These are phyloP conservation scores for Petrocephalus sullivani DNA, from an alignment of 2,797 vertebrate species.

Conservation along the genomic window DNA sequence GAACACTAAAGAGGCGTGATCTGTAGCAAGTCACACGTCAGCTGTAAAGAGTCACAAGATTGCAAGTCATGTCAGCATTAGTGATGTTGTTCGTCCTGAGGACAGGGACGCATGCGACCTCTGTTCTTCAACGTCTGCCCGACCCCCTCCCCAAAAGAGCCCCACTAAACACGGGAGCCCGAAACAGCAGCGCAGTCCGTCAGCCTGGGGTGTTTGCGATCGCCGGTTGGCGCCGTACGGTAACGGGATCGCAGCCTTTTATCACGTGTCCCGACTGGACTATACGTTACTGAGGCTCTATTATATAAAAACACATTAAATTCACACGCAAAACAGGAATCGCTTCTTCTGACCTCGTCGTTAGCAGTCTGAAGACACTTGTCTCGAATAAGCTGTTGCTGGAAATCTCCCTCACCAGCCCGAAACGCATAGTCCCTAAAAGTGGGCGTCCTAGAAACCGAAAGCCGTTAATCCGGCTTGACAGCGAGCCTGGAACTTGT, in stretches of 20 bases:
- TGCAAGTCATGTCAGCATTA: background rate
- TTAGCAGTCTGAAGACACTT: background rate
- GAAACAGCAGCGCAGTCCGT: background rate
- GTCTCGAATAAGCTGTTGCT: background rate
- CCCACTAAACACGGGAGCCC: background rate
- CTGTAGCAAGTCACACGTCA: background rate
- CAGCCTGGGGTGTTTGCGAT: background rate
- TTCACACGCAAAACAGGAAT: background rate
- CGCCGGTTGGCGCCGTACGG: background rate
- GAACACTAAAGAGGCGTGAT: background rate
- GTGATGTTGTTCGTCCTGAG: background rate
- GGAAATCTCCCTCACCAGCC: background rate
- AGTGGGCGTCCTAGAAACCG: background rate
- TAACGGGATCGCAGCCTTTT: background rate
- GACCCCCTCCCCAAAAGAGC: background rate
- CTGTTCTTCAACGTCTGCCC: background rate
- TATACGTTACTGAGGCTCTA: background rate
- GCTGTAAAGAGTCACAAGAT: background rate
- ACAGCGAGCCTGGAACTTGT: background rate
- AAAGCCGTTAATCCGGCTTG: background rate
- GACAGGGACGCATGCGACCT: background rate
- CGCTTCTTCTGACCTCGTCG: background rate
- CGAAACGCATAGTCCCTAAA: background rate
- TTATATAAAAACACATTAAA: background rate
- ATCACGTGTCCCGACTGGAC: background rate